A percentile compares a stretch with the other conserved stretches of the same genome.
Evolutionary conservation across 2,888 invertebrate species (phyloP).

Genomic region (Sesamia inferens): DNA sequence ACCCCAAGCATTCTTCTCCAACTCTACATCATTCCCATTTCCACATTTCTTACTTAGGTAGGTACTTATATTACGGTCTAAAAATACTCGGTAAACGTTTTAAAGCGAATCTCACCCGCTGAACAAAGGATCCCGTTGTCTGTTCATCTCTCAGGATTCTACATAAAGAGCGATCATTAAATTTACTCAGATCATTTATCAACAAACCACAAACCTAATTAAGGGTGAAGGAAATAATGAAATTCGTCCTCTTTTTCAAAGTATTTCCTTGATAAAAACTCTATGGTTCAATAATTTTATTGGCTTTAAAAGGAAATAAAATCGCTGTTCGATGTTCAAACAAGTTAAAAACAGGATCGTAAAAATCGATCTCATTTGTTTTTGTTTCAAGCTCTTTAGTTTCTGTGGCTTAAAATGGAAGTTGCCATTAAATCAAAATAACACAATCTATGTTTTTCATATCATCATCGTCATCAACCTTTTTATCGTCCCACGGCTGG

Average conservation of each 20-base stretch:
- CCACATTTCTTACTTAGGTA: too few species aligned
- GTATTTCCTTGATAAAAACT: constrained; percentile 29
- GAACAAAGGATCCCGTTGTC: constrained; percentile 57
- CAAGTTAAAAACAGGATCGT: constrained; percentile 44
- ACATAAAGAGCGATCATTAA: constrained; percentile 66
- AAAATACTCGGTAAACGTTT: constrained; percentile 40
- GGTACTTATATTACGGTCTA: not conserved
- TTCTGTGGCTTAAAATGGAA: not conserved
- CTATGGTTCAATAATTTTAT: constrained; percentile 48
- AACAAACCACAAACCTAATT: constrained; percentile 58
- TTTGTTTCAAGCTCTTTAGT: constrained; percentile 3
- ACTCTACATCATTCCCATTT: too few species aligned
- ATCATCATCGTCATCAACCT: too few species aligned
- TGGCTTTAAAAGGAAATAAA: constrained; percentile 40
- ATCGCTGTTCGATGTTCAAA: constrained; percentile 33
- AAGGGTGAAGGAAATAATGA: constrained; percentile 55
- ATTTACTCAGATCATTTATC: constrained; percentile 71
- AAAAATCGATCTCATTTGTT: constrained; percentile 21
- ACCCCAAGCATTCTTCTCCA: too few species aligned
- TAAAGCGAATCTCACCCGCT: constrained; percentile 22
- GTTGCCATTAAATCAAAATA: not conserved
- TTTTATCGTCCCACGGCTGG: too few species aligned
- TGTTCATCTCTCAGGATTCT: constrained; percentile 59
- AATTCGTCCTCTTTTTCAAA: constrained; percentile 47
- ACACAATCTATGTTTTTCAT: not conserved